Evolutionary conservation across 2,797 vertebrate genomes (phyloP).

Genomic region (Dendrocincla tyrannina): DNA sequence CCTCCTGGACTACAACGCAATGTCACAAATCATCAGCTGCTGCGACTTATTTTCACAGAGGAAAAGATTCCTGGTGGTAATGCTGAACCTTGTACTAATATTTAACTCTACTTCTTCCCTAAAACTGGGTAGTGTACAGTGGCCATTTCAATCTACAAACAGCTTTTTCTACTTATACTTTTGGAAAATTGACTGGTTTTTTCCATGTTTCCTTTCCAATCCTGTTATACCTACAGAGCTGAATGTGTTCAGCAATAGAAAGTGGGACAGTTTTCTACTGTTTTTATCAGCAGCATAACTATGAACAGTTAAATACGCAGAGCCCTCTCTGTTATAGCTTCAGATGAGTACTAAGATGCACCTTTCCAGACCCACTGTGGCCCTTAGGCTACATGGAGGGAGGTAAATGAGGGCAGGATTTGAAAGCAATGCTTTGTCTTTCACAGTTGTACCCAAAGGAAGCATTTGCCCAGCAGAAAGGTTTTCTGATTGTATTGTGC

Average conservation of each 20-base stretch:
- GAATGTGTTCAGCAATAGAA: background rate
- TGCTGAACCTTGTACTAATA: background rate
- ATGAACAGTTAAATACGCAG: background rate
- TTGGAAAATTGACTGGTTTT: background rate
- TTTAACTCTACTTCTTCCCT: background rate
- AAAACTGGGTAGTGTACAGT: background rate
- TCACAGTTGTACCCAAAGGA: background rate
- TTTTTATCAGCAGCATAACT: background rate
- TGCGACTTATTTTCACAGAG: background rate
- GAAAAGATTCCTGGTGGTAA: background rate
- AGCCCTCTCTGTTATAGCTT: background rate
- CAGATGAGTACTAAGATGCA: background rate
- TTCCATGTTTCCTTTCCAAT: background rate
- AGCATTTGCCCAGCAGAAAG: background rate
- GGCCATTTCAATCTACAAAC: background rate
- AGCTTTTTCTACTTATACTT: background rate
- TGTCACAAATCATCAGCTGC: conserved; percentile 51
- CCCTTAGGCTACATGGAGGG: background rate
- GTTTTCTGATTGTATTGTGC: background rate
- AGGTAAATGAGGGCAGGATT: background rate
- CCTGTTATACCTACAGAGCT: background rate
- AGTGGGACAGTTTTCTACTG: background rate
- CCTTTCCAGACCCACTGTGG: background rate
- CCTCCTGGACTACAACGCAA: conserved; percentile 29
- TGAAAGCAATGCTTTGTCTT: conserved; percentile 6